Percentiles rank a stretch among this genome's conserved stretches.
phyloP scores from a whole-genome alignment of 2,113 vertebrate genomes.

The Dissostichus mawsoni region DNA sequence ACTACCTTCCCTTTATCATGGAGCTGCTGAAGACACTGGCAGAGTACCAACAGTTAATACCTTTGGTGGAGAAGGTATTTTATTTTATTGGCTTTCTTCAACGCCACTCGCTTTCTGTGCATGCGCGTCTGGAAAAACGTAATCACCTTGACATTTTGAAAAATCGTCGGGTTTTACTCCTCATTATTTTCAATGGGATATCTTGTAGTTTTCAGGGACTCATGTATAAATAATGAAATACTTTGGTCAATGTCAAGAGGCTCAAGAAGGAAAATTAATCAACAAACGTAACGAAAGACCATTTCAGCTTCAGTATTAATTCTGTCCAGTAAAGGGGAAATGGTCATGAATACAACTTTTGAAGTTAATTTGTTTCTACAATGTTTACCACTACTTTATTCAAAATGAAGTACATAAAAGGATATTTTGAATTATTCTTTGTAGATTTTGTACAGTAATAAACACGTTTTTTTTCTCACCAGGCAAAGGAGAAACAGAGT shows the following conservation, averaged over 20 bases:
- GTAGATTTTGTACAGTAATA: not conserved
- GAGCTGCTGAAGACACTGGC: conserved; percentile 97
- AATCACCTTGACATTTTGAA: conserved; percentile 22
- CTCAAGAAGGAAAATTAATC: not conserved
- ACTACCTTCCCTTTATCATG: conserved; percentile 99
- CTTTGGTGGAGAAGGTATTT: conserved; percentile 94
- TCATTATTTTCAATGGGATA: not conserved
- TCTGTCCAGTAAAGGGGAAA: conserved; percentile 60
- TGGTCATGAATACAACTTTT: not conserved
- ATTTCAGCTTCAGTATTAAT: not conserved
- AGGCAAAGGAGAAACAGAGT: conserved; percentile 98
- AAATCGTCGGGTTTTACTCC: not conserved
- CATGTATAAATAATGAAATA: conserved; percentile 2
- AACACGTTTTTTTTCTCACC: conserved; percentile 27
- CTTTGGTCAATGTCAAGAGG: not conserved
- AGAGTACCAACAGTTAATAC: conserved; percentile 97
- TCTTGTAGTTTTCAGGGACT: not conserved
- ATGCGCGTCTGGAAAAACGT: not conserved
- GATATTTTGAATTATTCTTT: not conserved
- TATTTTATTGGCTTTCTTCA: not conserved
- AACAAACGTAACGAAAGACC: not conserved
- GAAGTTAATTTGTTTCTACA: not conserved
- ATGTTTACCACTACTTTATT: not conserved
- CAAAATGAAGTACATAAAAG: no score
- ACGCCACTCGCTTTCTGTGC: not conserved